These are phyloP conservation scores for Ypsolopha sequella DNA, from an alignment of 2,888 invertebrate genomes.

Conservation along the genomic window DNA sequence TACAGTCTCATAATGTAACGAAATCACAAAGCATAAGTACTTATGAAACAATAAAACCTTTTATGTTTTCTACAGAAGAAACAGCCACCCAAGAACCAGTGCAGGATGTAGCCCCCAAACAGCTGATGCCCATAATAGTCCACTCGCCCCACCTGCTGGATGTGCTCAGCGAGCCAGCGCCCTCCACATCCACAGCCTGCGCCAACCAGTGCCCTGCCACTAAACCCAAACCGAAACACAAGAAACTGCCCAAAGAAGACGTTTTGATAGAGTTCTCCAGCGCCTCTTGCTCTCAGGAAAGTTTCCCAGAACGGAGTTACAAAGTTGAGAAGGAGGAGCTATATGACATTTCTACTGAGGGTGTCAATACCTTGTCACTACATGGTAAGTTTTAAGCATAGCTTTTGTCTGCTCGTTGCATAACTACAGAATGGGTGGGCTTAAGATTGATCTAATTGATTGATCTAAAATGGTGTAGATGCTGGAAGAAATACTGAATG, in stretches of 20 bases:
- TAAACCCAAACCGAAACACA: conserved; percentile 10
- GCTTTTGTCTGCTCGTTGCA: no score
- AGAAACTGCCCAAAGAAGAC: conserved; percentile 32
- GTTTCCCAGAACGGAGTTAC: conserved; percentile 21
- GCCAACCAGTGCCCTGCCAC: conserved; percentile 24
- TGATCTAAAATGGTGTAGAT: no score
- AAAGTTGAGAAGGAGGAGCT: conserved; percentile 24
- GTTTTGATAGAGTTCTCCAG: conserved; percentile 46
- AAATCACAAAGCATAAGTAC: no score
- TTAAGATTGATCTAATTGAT: no score
- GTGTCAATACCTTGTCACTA: conserved; percentile 18
- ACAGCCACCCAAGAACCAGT: conserved; percentile 30
- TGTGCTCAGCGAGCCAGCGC: conserved; percentile 37
- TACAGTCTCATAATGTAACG: no score
- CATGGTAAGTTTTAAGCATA: conserved; percentile 20
- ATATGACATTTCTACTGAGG: conserved; percentile 18
- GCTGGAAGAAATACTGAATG: no score
- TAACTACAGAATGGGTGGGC: no score
- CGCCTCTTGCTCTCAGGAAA: conserved; percentile 41
- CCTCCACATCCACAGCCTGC: conserved; percentile 34
- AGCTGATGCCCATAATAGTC: conserved; percentile 11
- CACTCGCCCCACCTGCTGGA: conserved; percentile 35
- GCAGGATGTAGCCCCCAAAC: conserved; percentile 25
- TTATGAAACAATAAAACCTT: no score
- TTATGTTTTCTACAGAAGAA: conserved; percentile 23